Conservation (phyloP, 2,888 invertebrate species). For the Phragmatobia fuliginosa region DNA sequence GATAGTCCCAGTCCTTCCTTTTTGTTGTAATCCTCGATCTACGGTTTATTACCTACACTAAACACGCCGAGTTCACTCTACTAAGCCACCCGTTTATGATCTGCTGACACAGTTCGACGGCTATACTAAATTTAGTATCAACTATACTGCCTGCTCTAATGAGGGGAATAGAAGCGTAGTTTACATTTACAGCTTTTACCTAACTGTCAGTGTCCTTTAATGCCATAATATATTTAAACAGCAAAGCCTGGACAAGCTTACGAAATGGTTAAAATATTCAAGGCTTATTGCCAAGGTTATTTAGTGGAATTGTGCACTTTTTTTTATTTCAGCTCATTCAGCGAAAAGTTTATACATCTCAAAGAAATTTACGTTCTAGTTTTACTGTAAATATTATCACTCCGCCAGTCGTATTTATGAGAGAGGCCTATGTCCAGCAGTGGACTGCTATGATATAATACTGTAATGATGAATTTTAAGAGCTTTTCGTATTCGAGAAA, state of each 20-base stretch:
- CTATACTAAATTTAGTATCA: conserved; percentile 35
- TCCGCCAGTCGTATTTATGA: too few species aligned
- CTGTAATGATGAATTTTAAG: too few species aligned
- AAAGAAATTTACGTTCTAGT: too few species aligned
- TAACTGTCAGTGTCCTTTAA: conserved; percentile 21
- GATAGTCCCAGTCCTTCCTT: conserved; percentile 39
- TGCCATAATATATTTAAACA: conserved; percentile 10
- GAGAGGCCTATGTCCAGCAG: too few species aligned
- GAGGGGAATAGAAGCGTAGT: conserved; percentile 30
- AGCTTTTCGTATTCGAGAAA: too few species aligned
- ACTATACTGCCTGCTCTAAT: conserved; percentile 28
- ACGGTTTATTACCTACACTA: conserved; percentile 45
- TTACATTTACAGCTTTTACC: conserved; percentile 19
- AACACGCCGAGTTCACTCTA: conserved; percentile 40
- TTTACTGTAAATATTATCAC: not conserved
- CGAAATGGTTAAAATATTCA: not conserved
- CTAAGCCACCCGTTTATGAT: conserved; percentile 42
- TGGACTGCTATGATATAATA: too few species aligned
- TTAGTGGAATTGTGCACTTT: not conserved
- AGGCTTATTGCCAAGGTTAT: not conserved
- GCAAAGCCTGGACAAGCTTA: not conserved
- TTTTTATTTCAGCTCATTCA: not conserved
- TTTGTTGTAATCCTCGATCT: conserved; percentile 41
- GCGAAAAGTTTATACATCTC: too few species aligned
- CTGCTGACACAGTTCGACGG: conserved; percentile 38